These are phyloP conservation scores for Heliothis peltigera DNA, from an alignment of 2,888 invertebrate genomes.

Conservation along the genomic window DNA sequence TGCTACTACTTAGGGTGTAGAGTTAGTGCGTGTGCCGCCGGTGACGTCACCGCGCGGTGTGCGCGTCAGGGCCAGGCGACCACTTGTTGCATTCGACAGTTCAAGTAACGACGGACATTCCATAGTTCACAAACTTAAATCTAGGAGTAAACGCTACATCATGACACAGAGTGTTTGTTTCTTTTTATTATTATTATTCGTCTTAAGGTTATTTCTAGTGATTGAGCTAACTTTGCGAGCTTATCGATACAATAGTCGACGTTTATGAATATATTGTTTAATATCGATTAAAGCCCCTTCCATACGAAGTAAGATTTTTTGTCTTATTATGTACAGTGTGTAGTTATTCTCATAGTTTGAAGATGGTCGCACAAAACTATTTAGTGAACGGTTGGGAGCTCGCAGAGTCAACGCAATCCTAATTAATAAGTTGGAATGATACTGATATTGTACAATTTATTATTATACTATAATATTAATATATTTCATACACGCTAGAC, in stretches of 20 bases:
- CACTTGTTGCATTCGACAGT: slow-evolving; percentile 69
- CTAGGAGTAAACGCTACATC: slow-evolving; percentile 72
- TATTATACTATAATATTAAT: slow-evolving; percentile 75
- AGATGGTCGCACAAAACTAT: slow-evolving; percentile 52
- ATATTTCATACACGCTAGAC: slow-evolving; percentile 83
- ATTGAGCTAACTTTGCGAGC: slow-evolving; percentile 59
- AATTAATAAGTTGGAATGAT: slow-evolving; percentile 71
- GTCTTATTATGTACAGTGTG: slow-evolving; percentile 13
- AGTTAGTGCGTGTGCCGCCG: slow-evolving; percentile 59
- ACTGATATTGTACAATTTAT: slow-evolving; percentile 86
- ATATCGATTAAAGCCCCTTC: slow-evolving; percentile 11
- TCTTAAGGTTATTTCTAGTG: slow-evolving; percentile 61
- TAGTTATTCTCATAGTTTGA: slow-evolving; percentile 21
- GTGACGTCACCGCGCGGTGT: slow-evolving; percentile 26
- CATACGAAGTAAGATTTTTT: not conserved
- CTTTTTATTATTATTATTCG: slow-evolving; percentile 66
- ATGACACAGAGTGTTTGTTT: slow-evolving; percentile 79
- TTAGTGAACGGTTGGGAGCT: slow-evolving; percentile 9
- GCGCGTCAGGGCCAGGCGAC: slow-evolving; percentile 76
- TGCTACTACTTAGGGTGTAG: slow-evolving; percentile 84
- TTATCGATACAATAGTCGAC: slow-evolving; percentile 14
- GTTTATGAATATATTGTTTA: slow-evolving; percentile 46
- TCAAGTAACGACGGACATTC: slow-evolving; percentile 76
- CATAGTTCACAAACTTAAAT: slow-evolving; percentile 76
- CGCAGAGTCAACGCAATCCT: slow-evolving; percentile 46